phyloP scores from a whole-genome alignment of 2,888 invertebrate genomes.

The Yponomeuta cagnagella region DNA sequence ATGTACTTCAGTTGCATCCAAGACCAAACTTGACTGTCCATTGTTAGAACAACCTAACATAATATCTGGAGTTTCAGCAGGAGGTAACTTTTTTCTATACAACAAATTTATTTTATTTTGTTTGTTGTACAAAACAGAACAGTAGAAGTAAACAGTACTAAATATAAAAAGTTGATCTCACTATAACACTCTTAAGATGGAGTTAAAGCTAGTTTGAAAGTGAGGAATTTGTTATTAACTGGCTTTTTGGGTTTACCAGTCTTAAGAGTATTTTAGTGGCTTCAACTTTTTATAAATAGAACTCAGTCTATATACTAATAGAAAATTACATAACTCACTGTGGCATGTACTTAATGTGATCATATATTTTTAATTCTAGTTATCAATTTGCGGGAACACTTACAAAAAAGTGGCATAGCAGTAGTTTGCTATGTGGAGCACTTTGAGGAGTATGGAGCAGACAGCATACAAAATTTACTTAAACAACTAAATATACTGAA shows the following conservation, averaged over 20 bases:
- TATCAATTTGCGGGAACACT: slow-evolving; percentile 49
- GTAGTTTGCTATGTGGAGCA: slow-evolving; percentile 54
- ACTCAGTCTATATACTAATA: no score
- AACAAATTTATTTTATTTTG: no score
- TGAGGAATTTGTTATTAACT: no score
- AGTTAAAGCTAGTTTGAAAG: no score
- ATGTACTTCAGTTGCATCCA: slow-evolving; percentile 31
- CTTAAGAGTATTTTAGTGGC: no score
- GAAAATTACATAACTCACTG: not conserved
- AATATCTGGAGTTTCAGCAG: slow-evolving; percentile 61
- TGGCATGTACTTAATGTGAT: not conserved
- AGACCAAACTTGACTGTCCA: slow-evolving; percentile 33
- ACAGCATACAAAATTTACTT: slow-evolving; percentile 45
- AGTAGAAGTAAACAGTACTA: no score
- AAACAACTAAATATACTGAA: slow-evolving; percentile 43
- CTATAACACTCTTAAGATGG: no score
- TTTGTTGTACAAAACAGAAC: no score
- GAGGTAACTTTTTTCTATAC: slow-evolving; percentile 42
- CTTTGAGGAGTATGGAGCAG: slow-evolving; percentile 47
- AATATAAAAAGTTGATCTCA: no score
- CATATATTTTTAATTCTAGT: slow-evolving; percentile 39
- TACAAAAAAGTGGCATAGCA: slow-evolving; percentile 41
- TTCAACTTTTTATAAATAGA: no score
- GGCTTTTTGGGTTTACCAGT: no score
- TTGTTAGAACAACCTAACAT: slow-evolving; percentile 68